phyloP scores from a whole-genome alignment of 2,113 vertebrate genomes.

The Seriola dumerili region DNA sequence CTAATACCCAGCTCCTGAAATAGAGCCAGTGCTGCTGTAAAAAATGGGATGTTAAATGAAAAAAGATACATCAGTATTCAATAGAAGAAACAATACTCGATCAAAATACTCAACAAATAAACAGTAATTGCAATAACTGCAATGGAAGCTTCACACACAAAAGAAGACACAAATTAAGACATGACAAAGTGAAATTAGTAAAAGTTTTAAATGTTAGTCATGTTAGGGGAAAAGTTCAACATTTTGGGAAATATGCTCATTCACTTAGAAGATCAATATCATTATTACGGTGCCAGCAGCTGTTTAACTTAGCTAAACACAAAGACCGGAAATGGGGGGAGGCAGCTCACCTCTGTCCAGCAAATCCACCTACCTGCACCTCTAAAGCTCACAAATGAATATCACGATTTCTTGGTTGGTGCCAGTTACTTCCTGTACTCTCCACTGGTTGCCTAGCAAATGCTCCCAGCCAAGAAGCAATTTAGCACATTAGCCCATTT shows the following conservation, averaged over 20 bases:
- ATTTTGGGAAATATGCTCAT: background rate
- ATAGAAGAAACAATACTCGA: constrained; percentile 6
- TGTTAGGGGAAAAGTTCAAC: background rate
- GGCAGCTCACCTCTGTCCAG: too few species aligned
- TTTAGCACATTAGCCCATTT: background rate
- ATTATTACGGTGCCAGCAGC: background rate
- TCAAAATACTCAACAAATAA: background rate
- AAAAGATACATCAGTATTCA: constrained; percentile 16
- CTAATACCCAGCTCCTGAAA: constrained; percentile 62
- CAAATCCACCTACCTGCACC: too few species aligned
- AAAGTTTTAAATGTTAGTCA: background rate
- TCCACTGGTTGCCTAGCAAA: background rate
- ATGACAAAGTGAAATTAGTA: background rate
- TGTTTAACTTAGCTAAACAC: background rate
- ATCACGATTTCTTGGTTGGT: background rate
- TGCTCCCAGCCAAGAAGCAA: background rate
- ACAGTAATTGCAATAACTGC: background rate
- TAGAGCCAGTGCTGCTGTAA: constrained; percentile 37
- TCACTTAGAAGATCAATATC: background rate
- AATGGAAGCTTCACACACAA: background rate
- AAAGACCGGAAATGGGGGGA: background rate
- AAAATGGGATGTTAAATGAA: constrained; percentile 57
- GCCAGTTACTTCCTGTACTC: background rate
- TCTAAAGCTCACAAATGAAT: background rate
- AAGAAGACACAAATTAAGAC: background rate